These are phyloP conservation scores for Belonocnema kinseyi DNA, from an alignment of 1,140 invertebrate genomes.

Conservation along the genomic window DNA sequence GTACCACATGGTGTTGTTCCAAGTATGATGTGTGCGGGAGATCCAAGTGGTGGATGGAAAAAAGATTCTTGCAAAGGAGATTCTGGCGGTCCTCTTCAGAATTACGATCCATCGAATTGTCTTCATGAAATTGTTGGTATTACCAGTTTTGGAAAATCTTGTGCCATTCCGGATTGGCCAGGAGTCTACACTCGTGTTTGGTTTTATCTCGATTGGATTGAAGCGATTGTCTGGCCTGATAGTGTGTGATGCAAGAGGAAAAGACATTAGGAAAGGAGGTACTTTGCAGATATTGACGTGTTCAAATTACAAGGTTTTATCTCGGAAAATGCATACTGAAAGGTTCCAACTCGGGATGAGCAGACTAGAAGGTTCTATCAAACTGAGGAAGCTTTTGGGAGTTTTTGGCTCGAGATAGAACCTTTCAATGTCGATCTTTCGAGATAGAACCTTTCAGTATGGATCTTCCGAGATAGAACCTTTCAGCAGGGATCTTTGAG, in stretches of 20 bases:
- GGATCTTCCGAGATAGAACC: too few relatives aligned
- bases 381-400: too few relatives aligned
- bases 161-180: constrained; percentile 76
- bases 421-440: too few relatives aligned
- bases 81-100: constrained; percentile 78
- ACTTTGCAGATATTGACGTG: too few relatives aligned
- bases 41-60: constrained; percentile 76
- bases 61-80: constrained; percentile 69
- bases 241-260: not conserved
- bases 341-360: too few relatives aligned
- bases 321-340: too few relatives aligned
- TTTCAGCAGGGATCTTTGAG: too few relatives aligned
- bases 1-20: constrained; percentile 74
- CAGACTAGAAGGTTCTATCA: too few relatives aligned
- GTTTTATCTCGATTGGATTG: constrained; percentile 83
- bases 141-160: constrained; percentile 80
- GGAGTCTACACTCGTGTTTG: constrained; percentile 83
- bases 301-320: too few relatives aligned
- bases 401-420: too few relatives aligned
- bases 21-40: constrained; percentile 83
- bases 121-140: constrained; percentile 78
- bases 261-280: too few relatives aligned
- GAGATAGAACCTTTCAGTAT: too few relatives aligned
- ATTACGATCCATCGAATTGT: constrained; percentile 58
- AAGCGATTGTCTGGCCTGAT: constrained; percentile 78